Conservation (phyloP, 1,140 invertebrate species). For the Drosophila pachea region DNA sequence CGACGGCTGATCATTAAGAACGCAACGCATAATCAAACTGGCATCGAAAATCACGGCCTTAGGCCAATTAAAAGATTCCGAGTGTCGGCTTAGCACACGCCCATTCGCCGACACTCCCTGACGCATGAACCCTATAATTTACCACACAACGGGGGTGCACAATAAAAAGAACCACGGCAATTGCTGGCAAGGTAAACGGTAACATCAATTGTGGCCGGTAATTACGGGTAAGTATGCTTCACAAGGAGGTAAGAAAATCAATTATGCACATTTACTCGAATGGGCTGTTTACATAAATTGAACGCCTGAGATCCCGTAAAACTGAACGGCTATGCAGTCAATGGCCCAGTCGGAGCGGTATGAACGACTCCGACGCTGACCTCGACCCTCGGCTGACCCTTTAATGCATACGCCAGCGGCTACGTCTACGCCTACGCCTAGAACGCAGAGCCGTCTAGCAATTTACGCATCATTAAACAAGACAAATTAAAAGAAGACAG, state of each 20-base stretch:
- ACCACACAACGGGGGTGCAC: conserved; percentile 48
- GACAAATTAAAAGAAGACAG: conserved; percentile 52
- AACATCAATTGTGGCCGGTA: conserved; percentile 55
- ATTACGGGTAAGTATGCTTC: conserved; percentile 31
- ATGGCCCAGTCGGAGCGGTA: conserved; percentile 4
- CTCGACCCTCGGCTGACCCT: conserved; percentile 50
- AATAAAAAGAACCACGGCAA: conserved; percentile 28
- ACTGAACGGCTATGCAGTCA: not conserved
- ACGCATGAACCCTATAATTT: conserved; percentile 56
- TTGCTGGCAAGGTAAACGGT: conserved; percentile 38
- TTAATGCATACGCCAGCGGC: conserved; percentile 24
- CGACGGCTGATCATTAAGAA: not conserved
- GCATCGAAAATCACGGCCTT: conserved; percentile 25
- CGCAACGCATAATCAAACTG: not conserved
- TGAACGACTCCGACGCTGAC: conserved; percentile 48
- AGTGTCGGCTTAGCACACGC: conserved; percentile 18
- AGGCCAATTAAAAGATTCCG: conserved; percentile 44
- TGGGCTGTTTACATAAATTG: conserved; percentile 30
- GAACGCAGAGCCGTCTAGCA: conserved; percentile 36
- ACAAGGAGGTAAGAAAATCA: conserved; percentile 69
- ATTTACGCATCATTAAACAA: conserved; percentile 68
- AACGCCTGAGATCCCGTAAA: conserved; percentile 11
- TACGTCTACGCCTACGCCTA: conserved; percentile 14
- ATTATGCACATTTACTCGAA: conserved; percentile 59
- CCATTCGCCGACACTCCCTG: conserved; percentile 17